Conservation (phyloP, 1,140 invertebrate genomes). For the Dendroctonus valens region DNA sequence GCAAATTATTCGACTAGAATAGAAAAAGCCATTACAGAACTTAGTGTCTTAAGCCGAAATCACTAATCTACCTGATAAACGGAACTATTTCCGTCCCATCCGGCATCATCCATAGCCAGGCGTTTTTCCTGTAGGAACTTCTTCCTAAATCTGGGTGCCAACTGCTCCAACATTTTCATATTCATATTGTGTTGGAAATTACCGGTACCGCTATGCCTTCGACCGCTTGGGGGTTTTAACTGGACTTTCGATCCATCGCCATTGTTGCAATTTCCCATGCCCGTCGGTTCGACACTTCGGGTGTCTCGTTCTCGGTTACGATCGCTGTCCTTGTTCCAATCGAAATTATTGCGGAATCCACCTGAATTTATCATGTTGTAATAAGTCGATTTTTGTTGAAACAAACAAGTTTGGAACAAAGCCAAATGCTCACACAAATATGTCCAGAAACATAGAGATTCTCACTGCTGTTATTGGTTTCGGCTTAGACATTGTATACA, state of each 20-base stretch:
- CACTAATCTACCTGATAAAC: slow-evolving; percentile 11
- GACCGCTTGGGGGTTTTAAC: slow-evolving; percentile 57
- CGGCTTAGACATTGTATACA: too few species aligned
- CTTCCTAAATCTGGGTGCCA: slow-evolving; percentile 56
- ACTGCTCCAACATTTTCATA: slow-evolving; percentile 47
- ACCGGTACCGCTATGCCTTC: slow-evolving; percentile 50
- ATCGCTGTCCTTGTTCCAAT: slow-evolving; percentile 30
- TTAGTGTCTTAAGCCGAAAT: slow-evolving; percentile 2
- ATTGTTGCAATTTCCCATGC: slow-evolving; percentile 39
- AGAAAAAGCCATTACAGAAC: background rate
- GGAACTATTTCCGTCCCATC: slow-evolving; percentile 48
- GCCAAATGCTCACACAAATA: background rate
- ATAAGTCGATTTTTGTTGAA: background rate
- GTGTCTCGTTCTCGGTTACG: slow-evolving; percentile 54
- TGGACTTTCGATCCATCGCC: slow-evolving; percentile 49
- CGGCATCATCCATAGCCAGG: slow-evolving; percentile 52
- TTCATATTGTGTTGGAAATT: slow-evolving; percentile 42
- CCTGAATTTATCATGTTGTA: slow-evolving; percentile 2
- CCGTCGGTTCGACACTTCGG: slow-evolving; percentile 55
- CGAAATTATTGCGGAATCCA: slow-evolving; percentile 11
- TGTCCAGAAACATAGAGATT: too few species aligned
- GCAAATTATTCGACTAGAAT: slow-evolving; percentile 1
- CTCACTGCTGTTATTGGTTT: too few species aligned
- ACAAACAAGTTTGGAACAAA: background rate
- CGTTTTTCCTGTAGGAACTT: slow-evolving; percentile 57